Conservation (phyloP, 2,113 vertebrate genomes). For the Girardinichthys multiradiatus region DNA sequence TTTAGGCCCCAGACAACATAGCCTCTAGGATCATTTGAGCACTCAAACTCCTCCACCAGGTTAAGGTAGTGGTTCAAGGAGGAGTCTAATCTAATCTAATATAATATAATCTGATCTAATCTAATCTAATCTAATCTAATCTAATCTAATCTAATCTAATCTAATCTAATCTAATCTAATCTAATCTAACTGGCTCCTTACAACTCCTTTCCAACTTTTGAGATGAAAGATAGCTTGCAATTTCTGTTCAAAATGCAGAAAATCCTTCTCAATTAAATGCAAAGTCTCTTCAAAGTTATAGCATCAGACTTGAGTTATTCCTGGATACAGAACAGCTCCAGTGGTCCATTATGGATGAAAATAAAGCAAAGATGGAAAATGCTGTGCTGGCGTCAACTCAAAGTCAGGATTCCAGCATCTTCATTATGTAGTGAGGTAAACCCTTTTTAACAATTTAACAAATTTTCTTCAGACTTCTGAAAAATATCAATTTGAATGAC, state of each 20-base stretch:
- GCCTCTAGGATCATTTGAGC: too few species aligned
- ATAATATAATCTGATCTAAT: too few species aligned
- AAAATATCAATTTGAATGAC: constrained; percentile 11
- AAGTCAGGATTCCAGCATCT: constrained; percentile 47
- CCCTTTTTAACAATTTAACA: constrained; percentile 28
- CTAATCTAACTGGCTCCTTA: background rate
- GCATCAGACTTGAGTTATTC: constrained; percentile 5
- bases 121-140: too few species aligned
- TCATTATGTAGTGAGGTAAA: constrained; percentile 54
- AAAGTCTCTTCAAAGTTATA: constrained; percentile 45
- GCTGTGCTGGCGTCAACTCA: constrained; percentile 59
- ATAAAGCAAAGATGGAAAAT: constrained; percentile 27
- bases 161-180: too few species aligned
- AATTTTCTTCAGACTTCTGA: constrained; percentile 16
- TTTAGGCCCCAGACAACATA: too few species aligned
- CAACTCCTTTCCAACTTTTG: background rate
- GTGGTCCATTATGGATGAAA: constrained; percentile 46
- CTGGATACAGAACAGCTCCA: constrained; percentile 45
- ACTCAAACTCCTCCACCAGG: too few species aligned
- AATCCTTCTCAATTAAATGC: constrained; percentile 36
- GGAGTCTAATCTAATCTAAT: too few species aligned
- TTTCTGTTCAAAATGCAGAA: constrained; percentile 8
- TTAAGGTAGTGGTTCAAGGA: too few species aligned
- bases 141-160: too few species aligned
- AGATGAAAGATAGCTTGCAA: constrained; percentile 1